These are phyloP conservation scores for Pholis gunnellus DNA, from an alignment of 2,113 vertebrate genomes.

Conservation along the genomic window DNA sequence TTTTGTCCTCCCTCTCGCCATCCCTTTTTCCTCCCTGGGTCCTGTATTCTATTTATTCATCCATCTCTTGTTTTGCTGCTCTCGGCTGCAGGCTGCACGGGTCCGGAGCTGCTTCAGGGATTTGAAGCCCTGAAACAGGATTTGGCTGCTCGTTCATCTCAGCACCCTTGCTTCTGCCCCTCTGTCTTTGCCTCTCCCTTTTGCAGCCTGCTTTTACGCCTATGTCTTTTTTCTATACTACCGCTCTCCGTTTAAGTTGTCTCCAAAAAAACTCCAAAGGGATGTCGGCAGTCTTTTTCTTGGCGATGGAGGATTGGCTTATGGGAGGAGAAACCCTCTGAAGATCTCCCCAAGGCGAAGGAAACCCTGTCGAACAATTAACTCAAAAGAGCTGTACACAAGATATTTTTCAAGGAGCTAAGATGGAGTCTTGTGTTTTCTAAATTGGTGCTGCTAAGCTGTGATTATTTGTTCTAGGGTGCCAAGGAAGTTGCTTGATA, in stretches of 20 bases:
- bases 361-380: slow-evolving; percentile 51
- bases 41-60: slow-evolving; percentile 39
- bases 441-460: slow-evolving; percentile 51
- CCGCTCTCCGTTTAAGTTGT: slow-evolving; percentile 37
- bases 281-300: slow-evolving; percentile 56
- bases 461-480: slow-evolving; percentile 39
- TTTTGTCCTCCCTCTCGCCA: slow-evolving; percentile 46
- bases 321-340: slow-evolving; percentile 68
- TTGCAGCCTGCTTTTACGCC: slow-evolving; percentile 42
- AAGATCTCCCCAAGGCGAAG: slow-evolving; percentile 56
- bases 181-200: slow-evolving; percentile 46
- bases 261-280: slow-evolving; percentile 36
- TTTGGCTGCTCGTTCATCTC: slow-evolving; percentile 58
- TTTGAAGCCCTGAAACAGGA: slow-evolving; percentile 64
- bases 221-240: slow-evolving; percentile 23
- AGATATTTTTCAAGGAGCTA: slow-evolving; percentile 58
- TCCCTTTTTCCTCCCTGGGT: slow-evolving; percentile 10
- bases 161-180: slow-evolving; percentile 36
- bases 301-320: slow-evolving; percentile 48
- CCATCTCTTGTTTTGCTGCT: slow-evolving; percentile 51
- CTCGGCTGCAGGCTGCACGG: slow-evolving; percentile 50
- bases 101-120: slow-evolving; percentile 58
- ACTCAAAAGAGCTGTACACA: slow-evolving; percentile 38
- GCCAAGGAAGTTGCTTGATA: slow-evolving; percentile 30
- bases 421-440: slow-evolving; percentile 64